These are phyloP conservation scores for Brachionus manjavacas DNA, from an alignment of 1,140 invertebrate species.

Conservation along the genomic window DNA sequence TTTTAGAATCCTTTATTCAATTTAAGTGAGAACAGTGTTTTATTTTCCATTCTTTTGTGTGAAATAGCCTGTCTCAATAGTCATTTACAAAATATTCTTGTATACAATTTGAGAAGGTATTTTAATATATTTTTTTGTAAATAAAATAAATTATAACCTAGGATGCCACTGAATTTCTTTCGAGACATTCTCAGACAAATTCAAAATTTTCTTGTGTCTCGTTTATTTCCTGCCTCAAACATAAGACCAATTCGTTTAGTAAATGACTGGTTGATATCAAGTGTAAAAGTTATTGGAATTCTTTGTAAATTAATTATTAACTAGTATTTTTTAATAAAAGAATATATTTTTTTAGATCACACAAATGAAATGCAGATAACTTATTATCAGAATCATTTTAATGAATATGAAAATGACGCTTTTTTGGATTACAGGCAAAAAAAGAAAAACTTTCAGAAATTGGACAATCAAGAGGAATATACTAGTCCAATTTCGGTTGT, in stretches of 20 bases:
- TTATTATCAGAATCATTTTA: conserved; percentile 40
- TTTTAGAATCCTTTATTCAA: conserved; percentile 33
- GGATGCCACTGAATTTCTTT: conserved; percentile 33
- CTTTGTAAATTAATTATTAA: conserved; percentile 7
- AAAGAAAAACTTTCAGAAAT: neutral
- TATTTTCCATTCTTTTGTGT: conserved; percentile 4
- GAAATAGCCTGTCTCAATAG: conserved; percentile 1
- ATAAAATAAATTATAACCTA: neutral
- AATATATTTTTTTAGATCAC: neutral
- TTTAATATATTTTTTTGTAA: neutral
- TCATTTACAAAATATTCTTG: conserved; percentile 16
- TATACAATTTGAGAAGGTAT: conserved; percentile 31
- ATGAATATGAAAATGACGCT: conserved; percentile 25
- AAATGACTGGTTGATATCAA: conserved; percentile 10
- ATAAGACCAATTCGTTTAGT: neutral
- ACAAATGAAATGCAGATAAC: conserved; percentile 37
- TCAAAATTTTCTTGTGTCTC: neutral
- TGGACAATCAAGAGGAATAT: neutral
- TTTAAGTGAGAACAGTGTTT: neutral
- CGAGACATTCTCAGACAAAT: conserved; percentile 34
- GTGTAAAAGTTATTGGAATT: conserved; percentile 9
- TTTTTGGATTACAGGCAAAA: conserved; percentile 22
- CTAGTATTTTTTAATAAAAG: neutral
- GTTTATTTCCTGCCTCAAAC: neutral
- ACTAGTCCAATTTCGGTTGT: neutral